A percentile compares a stretch with the other conserved stretches of the same genome.
phyloP scores from a whole-genome alignment of 2,113 vertebrate genomes.

The Myotis yumanensis region DNA sequence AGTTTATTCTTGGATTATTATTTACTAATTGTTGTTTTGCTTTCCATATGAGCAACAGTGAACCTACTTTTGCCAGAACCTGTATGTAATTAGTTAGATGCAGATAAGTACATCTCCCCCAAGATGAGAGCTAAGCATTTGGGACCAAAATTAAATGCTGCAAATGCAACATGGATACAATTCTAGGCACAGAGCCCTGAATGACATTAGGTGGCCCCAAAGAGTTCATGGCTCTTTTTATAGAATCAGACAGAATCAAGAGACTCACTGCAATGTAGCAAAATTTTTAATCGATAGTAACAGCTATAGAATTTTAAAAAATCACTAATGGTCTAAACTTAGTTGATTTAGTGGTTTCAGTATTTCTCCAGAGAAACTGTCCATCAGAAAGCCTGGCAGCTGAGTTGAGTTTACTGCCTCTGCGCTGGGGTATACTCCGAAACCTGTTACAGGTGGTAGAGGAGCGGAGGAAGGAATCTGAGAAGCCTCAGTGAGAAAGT shows the following conservation, averaged over 20 bases:
- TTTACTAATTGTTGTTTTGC: background rate
- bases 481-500: background rate
- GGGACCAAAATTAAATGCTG: background rate
- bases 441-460: background rate
- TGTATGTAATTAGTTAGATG: background rate
- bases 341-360: background rate
- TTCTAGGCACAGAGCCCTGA: background rate
- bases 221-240: background rate
- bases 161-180: background rate
- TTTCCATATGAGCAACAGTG: background rate
- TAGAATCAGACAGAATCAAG: background rate
- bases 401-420: background rate
- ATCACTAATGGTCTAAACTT: background rate
- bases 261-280: background rate
- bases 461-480: background rate
- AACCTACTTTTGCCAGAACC: background rate
- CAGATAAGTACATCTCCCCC: background rate
- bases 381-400: background rate
- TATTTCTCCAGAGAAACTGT: background rate
- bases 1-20: background rate
- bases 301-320: background rate
- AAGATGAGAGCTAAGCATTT: background rate
- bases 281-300: background rate
- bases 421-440: background rate
- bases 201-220: background rate